Base-by-base conservation (phyloP, 2,797 vertebrate species). In the Ctenopoma kingsleyae region DNA sequence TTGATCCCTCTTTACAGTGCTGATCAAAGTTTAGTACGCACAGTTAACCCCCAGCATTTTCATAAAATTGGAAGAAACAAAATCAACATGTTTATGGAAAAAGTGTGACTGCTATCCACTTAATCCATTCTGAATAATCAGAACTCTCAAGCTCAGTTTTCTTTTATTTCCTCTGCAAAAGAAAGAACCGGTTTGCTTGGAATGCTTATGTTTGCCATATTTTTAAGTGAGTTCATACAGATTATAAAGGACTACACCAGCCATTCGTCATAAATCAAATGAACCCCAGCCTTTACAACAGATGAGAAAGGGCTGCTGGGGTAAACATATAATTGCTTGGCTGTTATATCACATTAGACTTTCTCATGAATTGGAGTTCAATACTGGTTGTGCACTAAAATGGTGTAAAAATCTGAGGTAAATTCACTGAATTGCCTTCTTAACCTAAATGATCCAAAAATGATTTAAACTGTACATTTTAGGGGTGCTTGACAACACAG, bases 91-190 rank as follows among this genome's bases (percentile, higher is more conserved):
- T 81, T 84, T 62, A 85, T 62, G 80, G 82, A 78, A 84, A 90
- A 82, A 40, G 72, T 58, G 81, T 89, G 86, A 88, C 87, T 79
- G 72, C 81, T 92, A 93, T 88, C 87, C 89, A 91, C 91, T 93
- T 90, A 92, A 93, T 93, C 91, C 91, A 88, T 93, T 93, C 93
- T 89, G 89, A 92, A 83, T 82, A 91, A 89, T 85, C 92, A 92
- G 94, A 92, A 87, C 86, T 91, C 88, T 93, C 90, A 94, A 92
- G 85, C 81, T 89, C 68, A 87, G 87, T 90, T 89, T 93, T 94
- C 92, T 91, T 93, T 94, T 87, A 92, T 93, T 90, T 95, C 90
- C 90, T 94, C 94, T 94, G 93, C 60, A 95, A 94, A 93, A 94
- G 89, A 94, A 90, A 94, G 89, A 90, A 92, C 86, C 76, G 80